Evolutionary conservation across 1,140 invertebrate genomes (phyloP), one percentile per base, ranked within the genome.

Genomic region (Drosophila equinoxialis): DNA sequence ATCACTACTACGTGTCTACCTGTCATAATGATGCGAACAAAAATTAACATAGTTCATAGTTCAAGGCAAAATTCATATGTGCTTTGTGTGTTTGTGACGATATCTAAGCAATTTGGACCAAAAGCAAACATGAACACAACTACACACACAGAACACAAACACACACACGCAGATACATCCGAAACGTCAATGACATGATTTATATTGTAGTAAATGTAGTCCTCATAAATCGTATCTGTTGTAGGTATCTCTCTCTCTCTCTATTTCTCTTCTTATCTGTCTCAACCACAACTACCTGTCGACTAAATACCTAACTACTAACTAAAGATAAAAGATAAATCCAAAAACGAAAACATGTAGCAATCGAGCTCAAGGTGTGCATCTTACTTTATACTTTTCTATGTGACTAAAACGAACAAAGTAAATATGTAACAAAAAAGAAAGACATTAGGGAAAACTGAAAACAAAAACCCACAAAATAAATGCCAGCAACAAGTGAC

Each of bases 91-190:
- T 76, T 76, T 68, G 74, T 69, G 75, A 51, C 17, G 8, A 51
- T 75, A 57, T 75, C 74, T 86, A 79, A 73, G 76, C 83, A 86
- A 86, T 83, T 86, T 87, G 83, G 83, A 86, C 83, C 83, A 86
- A 77, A 58, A 65, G 51, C 37, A 8, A 42, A 69, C 23, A 70
- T 8, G 13, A 11, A 73, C 37, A 73, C 58, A 61, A 39, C 10
- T 6, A 51, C 45, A 59, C 30, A 71, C 71, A 10, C 35, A 63
- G 8, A 51, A 51, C 48, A 74, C 59, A 61, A 26, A 58, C 48
- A 48, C 26, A 45, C 39, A 33, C 26, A 30, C 20, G 11, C 55
- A 54, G 11, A 26, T 11, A 23, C 30, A 5, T 17, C 4, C 26
- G 4, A n/a, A 10, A 20, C 60, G 37, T 39, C 57, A n/a, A 59